Percentiles rank a stretch among this genome's conserved stretches.
Evolutionary conservation across 2,888 invertebrate species (phyloP).

Genomic region (Dastarcus helophoroides): DNA sequence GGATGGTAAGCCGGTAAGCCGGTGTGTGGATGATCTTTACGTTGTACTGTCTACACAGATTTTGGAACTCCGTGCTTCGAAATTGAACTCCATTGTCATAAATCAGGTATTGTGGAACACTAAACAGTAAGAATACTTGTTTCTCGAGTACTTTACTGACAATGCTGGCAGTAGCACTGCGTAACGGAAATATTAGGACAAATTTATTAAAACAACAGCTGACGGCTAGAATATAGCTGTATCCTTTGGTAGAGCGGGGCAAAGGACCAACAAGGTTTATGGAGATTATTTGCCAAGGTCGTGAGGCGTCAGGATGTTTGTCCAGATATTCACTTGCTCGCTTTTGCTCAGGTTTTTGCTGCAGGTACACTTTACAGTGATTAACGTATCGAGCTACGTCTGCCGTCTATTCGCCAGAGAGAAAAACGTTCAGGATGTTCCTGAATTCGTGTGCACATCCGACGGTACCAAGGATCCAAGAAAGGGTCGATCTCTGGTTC

Average conservation of each 20-base stretch:
- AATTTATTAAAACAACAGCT: conserved; percentile 16
- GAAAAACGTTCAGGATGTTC: conserved; percentile 1
- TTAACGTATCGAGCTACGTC: too few species aligned
- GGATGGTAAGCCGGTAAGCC: conserved; percentile 14
- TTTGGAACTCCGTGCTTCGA: conserved; percentile 8
- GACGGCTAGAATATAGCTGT: conserved; percentile 11
- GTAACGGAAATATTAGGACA: conserved; percentile 12
- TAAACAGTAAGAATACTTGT: conserved; percentile 13
- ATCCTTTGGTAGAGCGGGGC: conserved; percentile 10
- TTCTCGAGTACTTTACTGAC: conserved; percentile 12
- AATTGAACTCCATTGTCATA: conserved; percentile 16
- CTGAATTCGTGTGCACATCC: conserved; percentile 1
- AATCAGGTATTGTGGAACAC: conserved; percentile 13
- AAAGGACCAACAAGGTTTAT: conserved; percentile 15
- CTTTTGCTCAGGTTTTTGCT: too few species aligned
- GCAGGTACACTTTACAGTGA: background rate
- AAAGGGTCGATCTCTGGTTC: too few species aligned
- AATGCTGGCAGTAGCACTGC: conserved; percentile 9
- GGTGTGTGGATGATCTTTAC: conserved; percentile 10
- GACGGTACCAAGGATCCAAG: conserved; percentile 6
- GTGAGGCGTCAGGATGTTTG: background rate
- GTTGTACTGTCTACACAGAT: conserved; percentile 8
- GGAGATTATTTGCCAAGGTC: conserved; percentile 13
- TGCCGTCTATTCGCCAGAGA: conserved; percentile 4
- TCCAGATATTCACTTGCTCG: too few species aligned